These are phyloP conservation scores for Drosophila ohnishii DNA, from an alignment of 1,140 invertebrate genomes.

Conservation along the genomic window DNA sequence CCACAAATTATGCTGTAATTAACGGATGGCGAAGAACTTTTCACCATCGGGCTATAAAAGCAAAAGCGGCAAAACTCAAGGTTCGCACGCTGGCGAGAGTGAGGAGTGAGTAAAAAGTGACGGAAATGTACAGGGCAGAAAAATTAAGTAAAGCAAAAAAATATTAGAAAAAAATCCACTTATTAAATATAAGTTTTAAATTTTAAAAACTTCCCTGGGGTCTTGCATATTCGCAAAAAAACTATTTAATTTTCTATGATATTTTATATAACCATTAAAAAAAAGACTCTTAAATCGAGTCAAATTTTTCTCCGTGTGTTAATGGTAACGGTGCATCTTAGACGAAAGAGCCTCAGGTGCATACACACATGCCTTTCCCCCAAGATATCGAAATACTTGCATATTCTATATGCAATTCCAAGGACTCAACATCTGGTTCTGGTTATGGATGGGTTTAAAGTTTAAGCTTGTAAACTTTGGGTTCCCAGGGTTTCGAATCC, in stretches of 20 bases:
- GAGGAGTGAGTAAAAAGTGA: neutral
- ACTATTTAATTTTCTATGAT: neutral
- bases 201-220: neutral
- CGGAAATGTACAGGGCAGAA: neutral
- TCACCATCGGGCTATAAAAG: slow-evolving; percentile 35
- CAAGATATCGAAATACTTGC: slow-evolving; percentile 1
- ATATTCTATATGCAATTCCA: slow-evolving; percentile 7
- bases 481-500: slow-evolving; percentile 4
- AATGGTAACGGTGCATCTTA: slow-evolving; percentile 10
- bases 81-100: slow-evolving; percentile 20
- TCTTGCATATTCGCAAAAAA: too few species aligned
- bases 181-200: too few species aligned
- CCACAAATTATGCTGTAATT: slow-evolving; percentile 47
- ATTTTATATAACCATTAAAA: too few species aligned
- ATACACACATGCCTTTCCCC: neutral
- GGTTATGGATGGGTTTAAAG: neutral
- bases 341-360: neutral
- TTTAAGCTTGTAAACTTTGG: neutral
- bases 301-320: neutral
- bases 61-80: slow-evolving; percentile 41
- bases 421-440: slow-evolving; percentile 4
- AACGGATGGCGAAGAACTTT: slow-evolving; percentile 37
- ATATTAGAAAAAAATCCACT: too few species aligned
- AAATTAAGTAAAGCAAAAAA: neutral
- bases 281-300: neutral